Conservation (phyloP, 2,888 invertebrate species). For the Julus scandinavius region DNA sequence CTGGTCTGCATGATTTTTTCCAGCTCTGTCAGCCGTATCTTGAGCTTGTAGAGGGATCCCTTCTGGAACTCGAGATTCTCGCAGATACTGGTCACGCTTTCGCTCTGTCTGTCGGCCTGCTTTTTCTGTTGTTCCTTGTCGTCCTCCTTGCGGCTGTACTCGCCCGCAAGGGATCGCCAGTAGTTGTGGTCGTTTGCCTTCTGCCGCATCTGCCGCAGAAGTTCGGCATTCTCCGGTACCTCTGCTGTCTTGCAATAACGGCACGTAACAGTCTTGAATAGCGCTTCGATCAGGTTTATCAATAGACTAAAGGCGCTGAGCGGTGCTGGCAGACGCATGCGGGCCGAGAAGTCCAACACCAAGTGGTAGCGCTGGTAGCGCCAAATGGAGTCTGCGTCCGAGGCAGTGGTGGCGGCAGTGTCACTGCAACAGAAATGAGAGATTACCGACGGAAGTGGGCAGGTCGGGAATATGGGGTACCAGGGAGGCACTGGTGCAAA, state of each 20-base stretch:
- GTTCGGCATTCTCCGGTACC: slow-evolving; percentile 54
- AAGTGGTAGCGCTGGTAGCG: slow-evolving; percentile 64
- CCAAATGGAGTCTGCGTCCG: slow-evolving; percentile 65
- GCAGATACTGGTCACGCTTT: slow-evolving; percentile 58
- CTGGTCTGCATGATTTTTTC: slow-evolving; percentile 63
- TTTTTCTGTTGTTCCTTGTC: slow-evolving; percentile 55
- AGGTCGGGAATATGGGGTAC: not conserved
- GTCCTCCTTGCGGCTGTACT: slow-evolving; percentile 54
- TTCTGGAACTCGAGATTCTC: slow-evolving; percentile 62
- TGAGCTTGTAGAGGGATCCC: slow-evolving; percentile 62
- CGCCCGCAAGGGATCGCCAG: slow-evolving; percentile 54
- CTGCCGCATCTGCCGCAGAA: slow-evolving; percentile 50
- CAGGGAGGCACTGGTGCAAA: slow-evolving; percentile 43
- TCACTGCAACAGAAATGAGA: slow-evolving; percentile 57
- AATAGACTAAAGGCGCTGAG: slow-evolving; percentile 61
- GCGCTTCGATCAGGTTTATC: slow-evolving; percentile 54
- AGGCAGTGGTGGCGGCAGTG: slow-evolving; percentile 63
- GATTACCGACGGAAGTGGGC: not conserved
- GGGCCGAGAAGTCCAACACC: slow-evolving; percentile 63
- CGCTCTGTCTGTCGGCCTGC: slow-evolving; percentile 54
- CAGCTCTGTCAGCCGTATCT: slow-evolving; percentile 64
- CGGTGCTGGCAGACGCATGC: slow-evolving; percentile 65
- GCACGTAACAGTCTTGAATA: slow-evolving; percentile 57
- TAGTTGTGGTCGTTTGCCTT: slow-evolving; percentile 57
- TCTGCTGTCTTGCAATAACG: slow-evolving; percentile 55